Evolutionary conservation across 2,888 invertebrate genomes (phyloP).

Genomic region (Caenorhabditis panamensis): DNA sequence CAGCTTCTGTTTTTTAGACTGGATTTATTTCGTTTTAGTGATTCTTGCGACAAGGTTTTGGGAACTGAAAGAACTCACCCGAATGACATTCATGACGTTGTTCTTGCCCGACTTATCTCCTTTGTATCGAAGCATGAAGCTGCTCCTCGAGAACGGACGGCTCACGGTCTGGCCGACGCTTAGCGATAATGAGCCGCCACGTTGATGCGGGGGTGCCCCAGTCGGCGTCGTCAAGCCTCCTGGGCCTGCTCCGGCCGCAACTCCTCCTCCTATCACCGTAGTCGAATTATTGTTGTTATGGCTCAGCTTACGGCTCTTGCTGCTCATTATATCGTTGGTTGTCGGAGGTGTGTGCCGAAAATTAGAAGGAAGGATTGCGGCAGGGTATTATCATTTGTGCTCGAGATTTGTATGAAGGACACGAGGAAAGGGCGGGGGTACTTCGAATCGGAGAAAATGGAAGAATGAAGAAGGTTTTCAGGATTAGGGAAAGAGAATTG

Average conservation of each 20-base stretch:
- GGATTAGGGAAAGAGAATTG: not conserved
- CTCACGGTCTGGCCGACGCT: slow-evolving; percentile 46
- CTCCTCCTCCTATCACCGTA: slow-evolving; percentile 40
- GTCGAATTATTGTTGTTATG: slow-evolving; percentile 35
- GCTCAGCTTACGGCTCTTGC: slow-evolving; percentile 57
- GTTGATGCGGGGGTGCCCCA: slow-evolving; percentile 37
- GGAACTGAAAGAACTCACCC: slow-evolving; percentile 31
- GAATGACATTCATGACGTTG: slow-evolving; percentile 48
- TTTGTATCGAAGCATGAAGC: slow-evolving; percentile 56
- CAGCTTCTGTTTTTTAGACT: not conserved
- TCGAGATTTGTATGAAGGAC: not conserved
- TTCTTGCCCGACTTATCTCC: slow-evolving; percentile 51
- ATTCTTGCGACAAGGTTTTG: no score
- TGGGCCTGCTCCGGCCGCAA: slow-evolving; percentile 22
- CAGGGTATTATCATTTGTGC: not conserved
- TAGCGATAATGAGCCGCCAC: slow-evolving; percentile 52
- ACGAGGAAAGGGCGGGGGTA: not conserved
- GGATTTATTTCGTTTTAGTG: not conserved
- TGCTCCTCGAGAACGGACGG: slow-evolving; percentile 53
- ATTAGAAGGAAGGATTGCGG: slow-evolving; percentile 1
- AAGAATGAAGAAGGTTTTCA: not conserved
- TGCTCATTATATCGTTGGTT: slow-evolving; percentile 46
- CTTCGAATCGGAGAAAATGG: not conserved
- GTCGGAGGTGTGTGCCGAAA: slow-evolving; percentile 9
- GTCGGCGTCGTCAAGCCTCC: slow-evolving; percentile 24